Base-by-base conservation (phyloP, 2,797 vertebrate species). In the Takifugu ocellatus region DNA sequence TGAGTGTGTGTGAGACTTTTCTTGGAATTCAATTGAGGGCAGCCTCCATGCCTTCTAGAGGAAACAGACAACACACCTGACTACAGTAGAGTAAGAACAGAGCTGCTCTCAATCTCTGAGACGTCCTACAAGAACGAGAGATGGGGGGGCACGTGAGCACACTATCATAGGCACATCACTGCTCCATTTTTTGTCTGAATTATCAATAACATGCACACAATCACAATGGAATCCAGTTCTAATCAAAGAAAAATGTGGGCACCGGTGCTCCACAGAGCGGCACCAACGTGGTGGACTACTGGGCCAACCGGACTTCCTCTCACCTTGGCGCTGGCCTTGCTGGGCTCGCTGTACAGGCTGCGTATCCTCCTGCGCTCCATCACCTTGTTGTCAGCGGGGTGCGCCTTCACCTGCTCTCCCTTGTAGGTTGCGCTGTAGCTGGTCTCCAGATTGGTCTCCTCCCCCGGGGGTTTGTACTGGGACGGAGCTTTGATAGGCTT, bases 391-490 rank as follows among this genome's bases (percentile, higher is more conserved):
- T 98, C 95, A 0, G 84, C 76, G 16, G 91, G 72, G 17, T 77
- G 83, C 39, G 86, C 91, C 74, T 96, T 96, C 56, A 78, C 93
- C 84, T 93, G 91, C 84, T 98, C 95, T n/a, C 95, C 96, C 80
- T 93, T 99, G 87, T 89, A 99, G 0, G 95, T 95, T 84, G 95
- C 91, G 0, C 92, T 99, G 89, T 99, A 99, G 85, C 97, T 99
- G 83, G 96, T 98, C 61, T 97, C 94, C 6, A 92, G 92, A 51
- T 47, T 92, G 78, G 93, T 94, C 70, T 93, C 94, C 12, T 93
- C 93, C 24, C 33, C 70, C 0, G 93, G 92, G 0, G 92, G 92
- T 66, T 95, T 93, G 63, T 97, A 99, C 80, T 95, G 95, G 51
- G 91, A 70, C 60, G 91, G 91, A 0, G 94, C 94, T 88, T 94